A percentile compares a stretch with the other conserved stretches of the same genome.
phyloP scores from a whole-genome alignment of 2,888 invertebrate species.

The Nomada ferruginata region DNA sequence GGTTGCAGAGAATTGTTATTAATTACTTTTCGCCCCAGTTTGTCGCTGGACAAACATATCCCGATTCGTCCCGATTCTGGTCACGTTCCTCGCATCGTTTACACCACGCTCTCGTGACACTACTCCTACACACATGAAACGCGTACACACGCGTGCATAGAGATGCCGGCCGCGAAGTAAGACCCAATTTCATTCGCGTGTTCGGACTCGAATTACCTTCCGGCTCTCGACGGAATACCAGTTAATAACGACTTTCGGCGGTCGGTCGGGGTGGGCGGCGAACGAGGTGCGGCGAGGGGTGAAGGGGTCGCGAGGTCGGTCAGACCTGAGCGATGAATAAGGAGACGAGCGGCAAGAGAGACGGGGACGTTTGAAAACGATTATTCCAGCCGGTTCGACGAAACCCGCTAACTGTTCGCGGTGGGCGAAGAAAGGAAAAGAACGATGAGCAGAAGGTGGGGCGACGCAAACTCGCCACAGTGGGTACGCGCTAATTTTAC shows the following conservation, averaged over 20 bases:
- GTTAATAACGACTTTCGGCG: slow-evolving; percentile 71
- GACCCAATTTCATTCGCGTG: slow-evolving; percentile 71
- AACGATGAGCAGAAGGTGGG: neutral
- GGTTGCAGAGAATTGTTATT: slow-evolving; percentile 29
- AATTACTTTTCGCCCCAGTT: slow-evolving; percentile 40
- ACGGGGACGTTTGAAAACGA: slow-evolving; percentile 53
- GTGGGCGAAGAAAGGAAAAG: neutral
- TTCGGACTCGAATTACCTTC: slow-evolving; percentile 69
- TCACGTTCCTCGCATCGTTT: slow-evolving; percentile 65
- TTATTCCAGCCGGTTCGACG: slow-evolving; percentile 59
- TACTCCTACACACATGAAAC: neutral
- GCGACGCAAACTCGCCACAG: neutral
- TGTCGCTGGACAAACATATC: neutral
- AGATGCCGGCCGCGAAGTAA: slow-evolving; percentile 42
- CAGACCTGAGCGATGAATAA: slow-evolving; percentile 52
- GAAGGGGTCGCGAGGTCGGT: slow-evolving; percentile 44
- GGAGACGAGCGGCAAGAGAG: slow-evolving; percentile 30
- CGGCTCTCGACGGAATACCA: slow-evolving; percentile 54
- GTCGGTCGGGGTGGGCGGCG: slow-evolving; percentile 25
- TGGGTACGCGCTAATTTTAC: slow-evolving; percentile 77
- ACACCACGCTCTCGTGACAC: slow-evolving; percentile 41
- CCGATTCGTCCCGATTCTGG: slow-evolving; percentile 35
- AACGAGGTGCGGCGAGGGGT: slow-evolving; percentile 6
- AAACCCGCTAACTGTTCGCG: slow-evolving; percentile 8
- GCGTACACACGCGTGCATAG: neutral